Conservation (phyloP, 2,113 vertebrate genomes). For the Triplophysa dalaica region DNA sequence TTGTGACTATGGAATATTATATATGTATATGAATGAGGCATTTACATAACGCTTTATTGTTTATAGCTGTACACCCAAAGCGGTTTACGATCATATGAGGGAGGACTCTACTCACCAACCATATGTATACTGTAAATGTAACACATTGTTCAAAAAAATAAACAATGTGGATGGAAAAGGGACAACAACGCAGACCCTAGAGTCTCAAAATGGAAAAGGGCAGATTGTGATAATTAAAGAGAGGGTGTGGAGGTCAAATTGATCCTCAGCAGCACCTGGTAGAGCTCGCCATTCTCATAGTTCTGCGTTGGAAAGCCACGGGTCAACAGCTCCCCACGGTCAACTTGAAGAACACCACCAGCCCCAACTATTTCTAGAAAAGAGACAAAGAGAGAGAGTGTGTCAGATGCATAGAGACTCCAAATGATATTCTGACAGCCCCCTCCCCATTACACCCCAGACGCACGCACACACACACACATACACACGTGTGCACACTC, state of each 20-base stretch:
- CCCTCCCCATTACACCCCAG: neutral
- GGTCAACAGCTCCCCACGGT: constrained; percentile 70
- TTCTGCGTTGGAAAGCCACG: constrained; percentile 66
- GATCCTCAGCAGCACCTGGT: constrained; percentile 67
- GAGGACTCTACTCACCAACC: too few species aligned
- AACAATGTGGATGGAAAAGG: neutral
- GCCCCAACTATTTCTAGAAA: constrained; percentile 72
- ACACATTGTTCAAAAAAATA: neutral
- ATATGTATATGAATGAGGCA: too few species aligned
- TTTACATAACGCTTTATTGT: too few species aligned
- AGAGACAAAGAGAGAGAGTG: constrained; percentile 9
- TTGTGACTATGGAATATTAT: neutral
- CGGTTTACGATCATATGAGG: too few species aligned
- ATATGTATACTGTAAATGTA: neutral
- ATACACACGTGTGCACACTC: too few species aligned
- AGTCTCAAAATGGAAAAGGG: neutral
- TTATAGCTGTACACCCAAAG: too few species aligned
- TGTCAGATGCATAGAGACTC: constrained; percentile 51
- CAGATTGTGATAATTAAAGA: constrained; percentile 12
- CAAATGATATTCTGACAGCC: constrained; percentile 36
- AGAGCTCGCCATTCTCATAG: constrained; percentile 67
- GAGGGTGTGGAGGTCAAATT: neutral
- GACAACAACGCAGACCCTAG: neutral
- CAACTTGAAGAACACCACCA: constrained; percentile 73
- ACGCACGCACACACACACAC: neutral